Evolutionary conservation across 2,888 invertebrate genomes (phyloP).

Genomic region (Leptinotarsa haldemani): DNA sequence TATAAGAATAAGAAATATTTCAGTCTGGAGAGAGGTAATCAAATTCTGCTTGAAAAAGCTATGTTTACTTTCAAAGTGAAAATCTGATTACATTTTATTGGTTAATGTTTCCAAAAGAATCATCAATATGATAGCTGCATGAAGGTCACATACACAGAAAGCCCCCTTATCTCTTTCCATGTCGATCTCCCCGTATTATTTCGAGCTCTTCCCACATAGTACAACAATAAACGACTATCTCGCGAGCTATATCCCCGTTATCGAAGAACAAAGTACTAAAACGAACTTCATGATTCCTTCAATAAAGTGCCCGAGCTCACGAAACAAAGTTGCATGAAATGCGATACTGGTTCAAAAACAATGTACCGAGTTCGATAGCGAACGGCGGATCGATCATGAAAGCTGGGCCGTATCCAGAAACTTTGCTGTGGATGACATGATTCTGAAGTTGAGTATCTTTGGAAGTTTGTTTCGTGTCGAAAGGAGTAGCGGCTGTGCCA

Average conservation of each 20-base stretch:
- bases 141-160: no score
- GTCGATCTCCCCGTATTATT: constrained; percentile 9
- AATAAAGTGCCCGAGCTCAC: constrained; percentile 8
- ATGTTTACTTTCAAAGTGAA: no score
- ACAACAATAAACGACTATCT: constrained; percentile 17
- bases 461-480: neutral
- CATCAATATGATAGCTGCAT: no score
- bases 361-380: constrained; percentile 8
- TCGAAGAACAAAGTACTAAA: constrained; percentile 17
- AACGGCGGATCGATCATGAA: constrained; percentile 2
- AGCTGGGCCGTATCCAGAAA: constrained; percentile 3
- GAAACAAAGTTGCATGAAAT: constrained; percentile 15
- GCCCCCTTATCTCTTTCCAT: neutral
- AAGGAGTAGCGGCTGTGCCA: neutral
- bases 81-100: no score
- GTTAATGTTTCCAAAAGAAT: no score
- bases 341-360: constrained; percentile 13
- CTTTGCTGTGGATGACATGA: constrained; percentile 7
- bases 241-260: constrained; percentile 4
- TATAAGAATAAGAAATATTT: no score
- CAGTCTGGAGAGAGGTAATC: no score
- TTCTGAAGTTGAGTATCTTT: neutral
- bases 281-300: constrained; percentile 14
- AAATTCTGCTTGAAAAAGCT: no score
- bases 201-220: constrained; percentile 1